Evolutionary conservation across 2,113 vertebrate genomes (phyloP), one percentile per base, ranked within the genome.

Genomic region (Ranitomeya variabilis): DNA sequence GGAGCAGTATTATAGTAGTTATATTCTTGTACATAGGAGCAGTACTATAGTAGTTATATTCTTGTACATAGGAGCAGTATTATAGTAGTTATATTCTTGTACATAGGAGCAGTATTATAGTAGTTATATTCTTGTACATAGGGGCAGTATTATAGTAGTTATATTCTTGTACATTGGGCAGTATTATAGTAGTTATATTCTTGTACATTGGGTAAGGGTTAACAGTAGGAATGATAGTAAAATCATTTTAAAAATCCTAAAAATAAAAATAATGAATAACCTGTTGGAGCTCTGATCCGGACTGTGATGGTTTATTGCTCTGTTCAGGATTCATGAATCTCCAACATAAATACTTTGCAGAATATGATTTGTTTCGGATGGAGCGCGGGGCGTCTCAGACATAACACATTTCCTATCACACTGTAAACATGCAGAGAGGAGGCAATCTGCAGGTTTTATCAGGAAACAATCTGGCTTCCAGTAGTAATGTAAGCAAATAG

Each of bases 331-430:
- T 77, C 18, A 19, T 52, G 18, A 77, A 77, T 52, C 45, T 77
- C 18, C 51, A 16, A 77, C 45, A 77, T 77, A 77, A 77, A 78
- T 78, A 54, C 45, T n/a, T 78, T 54, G 76, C 76, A 54, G 76
- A 54, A 78, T 78, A 78, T 52, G 51, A 52, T 78, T 78, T 78
- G 76, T 78, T 78, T 52, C 19, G 45, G 76, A 76, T 76, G 7
- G 0, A 18, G 45, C 76, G 11, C 21, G 18, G 8, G 18, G 51
- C 21, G 7, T 78, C 76, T 78, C 76, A 78, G 51, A 21, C 51
- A 78, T 54, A 54, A 78, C 76, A 52, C 76, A 78, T 78, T 78
- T 54, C 19, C 76, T 78, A 78, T 78, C 45, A 10, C 76, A n/a
- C 76, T 78, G 76, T 78, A 54, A 78, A 78, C 76, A 78, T 37